Percentiles rank a stretch among this genome's conserved stretches.
Evolutionary conservation across 2,113 vertebrate genomes (phyloP).

Genomic region (Syngnathoides biaculeatus): DNA sequence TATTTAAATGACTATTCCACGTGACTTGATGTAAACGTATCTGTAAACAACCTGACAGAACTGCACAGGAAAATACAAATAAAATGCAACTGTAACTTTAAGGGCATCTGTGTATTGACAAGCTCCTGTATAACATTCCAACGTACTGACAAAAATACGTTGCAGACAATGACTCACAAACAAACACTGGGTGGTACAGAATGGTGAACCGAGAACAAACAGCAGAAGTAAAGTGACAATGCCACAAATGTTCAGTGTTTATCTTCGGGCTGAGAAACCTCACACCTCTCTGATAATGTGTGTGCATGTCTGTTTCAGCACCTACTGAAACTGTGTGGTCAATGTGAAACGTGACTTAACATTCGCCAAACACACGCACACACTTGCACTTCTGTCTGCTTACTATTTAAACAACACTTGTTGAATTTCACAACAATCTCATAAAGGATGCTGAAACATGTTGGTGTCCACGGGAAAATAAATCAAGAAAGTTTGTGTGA

Average conservation of each 20-base stretch:
- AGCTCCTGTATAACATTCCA: neutral
- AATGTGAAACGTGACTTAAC: conserved; percentile 56
- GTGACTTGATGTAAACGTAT: neutral
- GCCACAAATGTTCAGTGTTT: conserved; percentile 54
- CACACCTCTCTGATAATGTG: conserved; percentile 54
- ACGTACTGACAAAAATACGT: neutral
- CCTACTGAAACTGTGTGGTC: conserved; percentile 37
- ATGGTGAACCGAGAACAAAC: conserved; percentile 35
- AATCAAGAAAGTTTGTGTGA: conserved; percentile 53
- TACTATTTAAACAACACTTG: conserved; percentile 67
- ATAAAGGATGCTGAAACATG: conserved; percentile 53
- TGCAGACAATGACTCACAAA: neutral
- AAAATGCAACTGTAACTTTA: neutral
- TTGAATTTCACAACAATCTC: conserved; percentile 77
- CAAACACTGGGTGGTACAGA: conserved; percentile 1
- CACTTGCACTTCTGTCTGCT: conserved; percentile 41
- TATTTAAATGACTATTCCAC: neutral
- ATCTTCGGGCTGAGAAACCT: conserved; percentile 54
- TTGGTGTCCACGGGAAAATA: conserved; percentile 53
- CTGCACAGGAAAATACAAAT: neutral
- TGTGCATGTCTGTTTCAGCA: conserved; percentile 38
- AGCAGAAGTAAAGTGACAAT: conserved; percentile 42
- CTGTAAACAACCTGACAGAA: neutral
- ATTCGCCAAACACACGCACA: conserved; percentile 28
- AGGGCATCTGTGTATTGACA: neutral